Percentiles rank a stretch among this genome's conserved stretches.
Conservation (phyloP, 2,888 invertebrate species). For the Brenthis ino region DNA sequence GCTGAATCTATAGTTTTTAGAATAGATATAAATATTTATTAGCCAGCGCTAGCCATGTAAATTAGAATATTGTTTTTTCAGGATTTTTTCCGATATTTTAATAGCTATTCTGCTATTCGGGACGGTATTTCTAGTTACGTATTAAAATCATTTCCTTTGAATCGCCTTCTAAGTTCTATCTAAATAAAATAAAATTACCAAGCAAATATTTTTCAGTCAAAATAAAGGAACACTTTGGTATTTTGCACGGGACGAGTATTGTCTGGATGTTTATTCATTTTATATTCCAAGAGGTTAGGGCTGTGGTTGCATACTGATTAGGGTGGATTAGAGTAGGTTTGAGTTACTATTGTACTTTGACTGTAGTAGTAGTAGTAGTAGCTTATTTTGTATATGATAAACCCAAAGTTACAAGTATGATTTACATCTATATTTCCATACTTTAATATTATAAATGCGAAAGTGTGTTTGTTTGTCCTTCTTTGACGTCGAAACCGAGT, state of each 20-base stretch:
- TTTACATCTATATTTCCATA: neutral
- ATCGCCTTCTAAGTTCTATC: no score
- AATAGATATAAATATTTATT: no score
- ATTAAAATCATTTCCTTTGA: no score
- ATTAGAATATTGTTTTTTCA: no score
- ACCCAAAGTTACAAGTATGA: neutral
- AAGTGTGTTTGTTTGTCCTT: no score
- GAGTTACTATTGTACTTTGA: slow-evolving; percentile 2
- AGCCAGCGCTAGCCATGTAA: no score
- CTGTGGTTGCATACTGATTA: slow-evolving; percentile 14
- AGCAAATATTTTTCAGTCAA: neutral
- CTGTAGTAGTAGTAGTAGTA: neutral
- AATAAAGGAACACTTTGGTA: slow-evolving; percentile 2
- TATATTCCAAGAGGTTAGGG: neutral
- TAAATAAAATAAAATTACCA: neutral
- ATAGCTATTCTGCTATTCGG: no score
- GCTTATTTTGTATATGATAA: neutral
- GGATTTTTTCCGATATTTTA: no score
- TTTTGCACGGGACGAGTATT: neutral
- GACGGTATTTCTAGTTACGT: no score
- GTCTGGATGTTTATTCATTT: slow-evolving; percentile 15
- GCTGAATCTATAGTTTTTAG: no score
- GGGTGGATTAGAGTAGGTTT: slow-evolving; percentile 1
- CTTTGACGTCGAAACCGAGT: no score
- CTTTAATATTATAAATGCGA: no score